Conservation (phyloP, 2,888 invertebrate genomes). For the Abscondita cerata region DNA sequence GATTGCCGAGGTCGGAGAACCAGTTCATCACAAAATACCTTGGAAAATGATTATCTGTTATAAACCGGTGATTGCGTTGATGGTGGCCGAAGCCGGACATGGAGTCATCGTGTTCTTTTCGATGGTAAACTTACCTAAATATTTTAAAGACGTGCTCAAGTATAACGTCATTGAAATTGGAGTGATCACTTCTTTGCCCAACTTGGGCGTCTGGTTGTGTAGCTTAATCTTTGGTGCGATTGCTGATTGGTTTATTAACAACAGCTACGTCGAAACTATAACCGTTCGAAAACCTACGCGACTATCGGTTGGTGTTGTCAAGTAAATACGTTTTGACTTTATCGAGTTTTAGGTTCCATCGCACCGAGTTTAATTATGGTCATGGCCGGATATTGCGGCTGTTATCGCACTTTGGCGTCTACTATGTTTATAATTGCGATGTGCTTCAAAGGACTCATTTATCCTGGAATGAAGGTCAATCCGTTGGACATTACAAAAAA, state of each 20-base stretch:
- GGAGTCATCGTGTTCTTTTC: constrained; percentile 76
- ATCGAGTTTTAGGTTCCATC: constrained; percentile 64
- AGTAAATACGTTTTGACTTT: too few relatives aligned
- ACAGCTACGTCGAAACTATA: not conserved
- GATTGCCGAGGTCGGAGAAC: constrained; percentile 50
- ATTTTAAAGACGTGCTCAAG: constrained; percentile 71
- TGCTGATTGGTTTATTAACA: constrained; percentile 6
- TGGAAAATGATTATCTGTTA: constrained; percentile 76
- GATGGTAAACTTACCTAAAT: constrained; percentile 73
- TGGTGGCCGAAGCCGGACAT: constrained; percentile 75
- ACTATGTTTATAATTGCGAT: constrained; percentile 65
- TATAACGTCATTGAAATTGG: constrained; percentile 71
- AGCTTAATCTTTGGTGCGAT: constrained; percentile 1
- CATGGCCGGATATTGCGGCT: constrained; percentile 68
- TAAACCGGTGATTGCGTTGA: constrained; percentile 74
- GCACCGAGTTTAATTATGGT: constrained; percentile 68
- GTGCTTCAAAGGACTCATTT: constrained; percentile 74
- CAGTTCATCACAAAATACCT: constrained; percentile 4
- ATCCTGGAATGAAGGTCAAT: constrained; percentile 72
- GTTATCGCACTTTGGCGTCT: constrained; percentile 61
- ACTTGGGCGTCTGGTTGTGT: constrained; percentile 68
- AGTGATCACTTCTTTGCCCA: constrained; percentile 69
- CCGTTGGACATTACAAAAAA: constrained; percentile 70
- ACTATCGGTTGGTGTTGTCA: constrained; percentile 15
- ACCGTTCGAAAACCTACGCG: constrained; percentile 3